Evolutionary conservation across 2,888 invertebrate genomes (phyloP), one percentile per base, ranked within the genome.

Genomic region (Nycteola revayana): DNA sequence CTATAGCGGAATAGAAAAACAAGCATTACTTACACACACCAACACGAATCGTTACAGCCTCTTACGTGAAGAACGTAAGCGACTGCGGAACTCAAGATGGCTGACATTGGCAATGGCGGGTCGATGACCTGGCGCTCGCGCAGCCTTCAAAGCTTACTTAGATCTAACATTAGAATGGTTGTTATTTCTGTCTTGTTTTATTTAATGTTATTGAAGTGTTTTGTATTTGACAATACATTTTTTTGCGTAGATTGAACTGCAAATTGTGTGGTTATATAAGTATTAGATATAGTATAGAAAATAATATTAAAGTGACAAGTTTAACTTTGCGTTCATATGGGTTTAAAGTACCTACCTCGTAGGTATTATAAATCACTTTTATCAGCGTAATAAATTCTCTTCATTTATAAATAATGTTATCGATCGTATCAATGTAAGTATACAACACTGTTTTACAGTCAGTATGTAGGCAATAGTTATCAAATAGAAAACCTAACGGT

Each of bases 71-170:
- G 84, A 78, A 84, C 84, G 84, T 85, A 86, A 87, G 85, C 86
- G 76, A 83, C 73, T 80, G 86, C 87, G 87, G 87, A 86, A 87
- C 85, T 83, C 85, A 86, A 87, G 82, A 86, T 87, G 87, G 87
- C 88, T 88, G 88, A 87, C 88, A 88, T 88, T 88, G 88, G 88
- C 88, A 88, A 85, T 88, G 88, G 85, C 50, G 60, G 81, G 79
- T 85, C 86, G 59, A 70, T 76, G 85, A 86, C 73, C 86, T 73
- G 56, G 63, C 78, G 74, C 75, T 76, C 75, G 75, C 71, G 79
- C 78, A 87, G 82, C 88, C 87, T 87, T 87, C 87, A 79, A 77
- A 83, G 85, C 86, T 85, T 84, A 85, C 86, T 85, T 84, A 85
- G 79, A 78, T 79, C 83, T 80, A 70, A 81, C 81, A 80, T 85